phyloP scores from a whole-genome alignment of 2,888 invertebrate genomes.

The Drosophila robusta region DNA sequence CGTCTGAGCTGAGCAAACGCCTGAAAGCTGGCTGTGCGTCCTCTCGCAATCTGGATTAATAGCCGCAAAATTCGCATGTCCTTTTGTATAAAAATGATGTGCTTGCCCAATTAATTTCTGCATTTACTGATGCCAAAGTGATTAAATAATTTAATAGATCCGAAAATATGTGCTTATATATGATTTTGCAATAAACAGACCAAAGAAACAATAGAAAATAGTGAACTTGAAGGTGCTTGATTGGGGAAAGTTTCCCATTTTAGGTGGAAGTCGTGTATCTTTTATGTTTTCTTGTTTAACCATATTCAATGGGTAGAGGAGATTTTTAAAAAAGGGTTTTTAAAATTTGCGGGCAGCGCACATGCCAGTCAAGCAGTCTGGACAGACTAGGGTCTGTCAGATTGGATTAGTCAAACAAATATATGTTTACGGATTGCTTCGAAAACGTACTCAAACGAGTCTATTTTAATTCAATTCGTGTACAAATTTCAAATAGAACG shows the following conservation, averaged over 20 bases:
- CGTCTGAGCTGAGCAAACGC: slow-evolving; percentile 38
- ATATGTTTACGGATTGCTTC: too few species aligned
- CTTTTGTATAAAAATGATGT: slow-evolving; percentile 46
- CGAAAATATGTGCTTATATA: not conserved
- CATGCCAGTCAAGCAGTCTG: too few species aligned
- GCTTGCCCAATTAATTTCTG: slow-evolving; percentile 36
- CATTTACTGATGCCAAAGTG: not conserved
- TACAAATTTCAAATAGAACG: not conserved
- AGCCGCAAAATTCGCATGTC: slow-evolving; percentile 52
- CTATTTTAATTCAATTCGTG: not conserved
- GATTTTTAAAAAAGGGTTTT: too few species aligned
- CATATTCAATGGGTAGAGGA: too few species aligned
- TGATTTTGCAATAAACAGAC: not conserved
- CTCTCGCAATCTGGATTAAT: slow-evolving; percentile 24
- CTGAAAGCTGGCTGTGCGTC: slow-evolving; percentile 45
- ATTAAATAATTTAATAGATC: too few species aligned
- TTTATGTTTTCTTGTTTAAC: too few species aligned
- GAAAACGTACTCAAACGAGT: not conserved
- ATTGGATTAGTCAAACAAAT: too few species aligned
- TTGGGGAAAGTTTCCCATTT: too few species aligned
- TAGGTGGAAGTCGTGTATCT: too few species aligned
- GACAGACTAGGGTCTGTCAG: too few species aligned
- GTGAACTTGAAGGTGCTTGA: too few species aligned
- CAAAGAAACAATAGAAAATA: not conserved
- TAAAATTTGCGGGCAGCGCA: too few species aligned